Evolutionary conservation across 2,888 invertebrate species (phyloP), one percentile per base, ranked within the genome.

Genomic region (Polymixis flavicincta): DNA sequence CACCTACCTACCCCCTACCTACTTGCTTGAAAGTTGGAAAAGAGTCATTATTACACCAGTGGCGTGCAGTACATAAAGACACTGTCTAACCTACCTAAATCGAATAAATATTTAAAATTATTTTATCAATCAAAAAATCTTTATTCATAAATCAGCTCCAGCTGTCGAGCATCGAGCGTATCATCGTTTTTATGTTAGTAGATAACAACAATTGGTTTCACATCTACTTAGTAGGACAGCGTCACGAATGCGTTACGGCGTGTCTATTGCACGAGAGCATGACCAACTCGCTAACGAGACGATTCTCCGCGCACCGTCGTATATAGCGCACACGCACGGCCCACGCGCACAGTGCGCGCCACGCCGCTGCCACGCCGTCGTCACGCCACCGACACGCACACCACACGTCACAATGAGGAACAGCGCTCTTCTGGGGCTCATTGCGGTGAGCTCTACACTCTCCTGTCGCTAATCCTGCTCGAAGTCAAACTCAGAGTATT

Each of bases 361-460:
- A 22, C 59, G 63, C 37, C 4, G 6, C 42, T 19, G 37, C 32
- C 11, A 14, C 65, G 54, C 52, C 11, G 0, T 22, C 52, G 28
- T 4, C 77, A 48, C 45, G 70, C 55, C 17, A n/a, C 22, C n/a
- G 48, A 1, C 32, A 32, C 76, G 54, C n/a, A 8, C 45, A 37
- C 8, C 63, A 48, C 14, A 32, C 61, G 55, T 14, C 28, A 50
- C 32, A 60, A 82, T 82, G 82, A 25, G 5, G 19, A n/a, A n/a
- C 28, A 45, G 28, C 64, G 71, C 68, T 13, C 65, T 80, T 2
- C 37, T 82, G 48, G 67, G 65, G 42, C 57, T 84, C 14, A 42
- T 84, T 55, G 74, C 71, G 80, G 84, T 84, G 80, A 82, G 80
- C 14, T 70, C 48, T 25, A 37, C n/a, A 42, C 37, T 22, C 14